Evolutionary conservation across 2,113 vertebrate genomes (phyloP).

Genomic region (Procavia capensis): DNA sequence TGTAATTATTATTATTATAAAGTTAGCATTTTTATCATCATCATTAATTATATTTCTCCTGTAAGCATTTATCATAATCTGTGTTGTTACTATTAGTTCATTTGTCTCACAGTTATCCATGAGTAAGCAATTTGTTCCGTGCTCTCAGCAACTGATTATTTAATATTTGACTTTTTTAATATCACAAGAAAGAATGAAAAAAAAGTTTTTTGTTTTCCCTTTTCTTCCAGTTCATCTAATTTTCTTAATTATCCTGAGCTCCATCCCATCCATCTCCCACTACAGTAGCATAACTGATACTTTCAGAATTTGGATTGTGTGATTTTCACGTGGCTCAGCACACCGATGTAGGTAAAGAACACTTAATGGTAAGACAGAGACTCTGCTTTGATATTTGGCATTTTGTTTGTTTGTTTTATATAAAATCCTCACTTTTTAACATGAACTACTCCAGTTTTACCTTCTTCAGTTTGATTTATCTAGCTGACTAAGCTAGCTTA

Average conservation of each 20-base stretch:
- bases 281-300: not conserved
- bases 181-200: conserved; percentile 10
- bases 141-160: conserved; percentile 64
- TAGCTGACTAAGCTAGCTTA: not conserved
- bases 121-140: conserved; percentile 68
- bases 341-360: not conserved
- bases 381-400: not conserved
- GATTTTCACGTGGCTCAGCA: conserved; percentile 8
- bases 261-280: not conserved
- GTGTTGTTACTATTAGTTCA: conserved; percentile 60
- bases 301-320: not conserved
- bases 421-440: not conserved
- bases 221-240: conserved; percentile 30
- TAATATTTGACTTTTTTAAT: conserved; percentile 24
- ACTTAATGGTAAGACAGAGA: not conserved
- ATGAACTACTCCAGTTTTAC: not conserved
- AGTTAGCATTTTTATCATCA: conserved; percentile 75
- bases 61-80: conserved; percentile 71
- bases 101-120: conserved; percentile 73
- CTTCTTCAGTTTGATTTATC: not conserved
- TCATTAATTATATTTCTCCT: conserved; percentile 75
- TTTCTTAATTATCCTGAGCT: conserved; percentile 19
- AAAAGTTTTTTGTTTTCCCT: not conserved
- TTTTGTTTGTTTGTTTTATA: not conserved
- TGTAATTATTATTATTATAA: conserved; percentile 75